These are phyloP conservation scores for Mystacides longicornis DNA, from an alignment of 2,888 invertebrate species.

Conservation along the genomic window DNA sequence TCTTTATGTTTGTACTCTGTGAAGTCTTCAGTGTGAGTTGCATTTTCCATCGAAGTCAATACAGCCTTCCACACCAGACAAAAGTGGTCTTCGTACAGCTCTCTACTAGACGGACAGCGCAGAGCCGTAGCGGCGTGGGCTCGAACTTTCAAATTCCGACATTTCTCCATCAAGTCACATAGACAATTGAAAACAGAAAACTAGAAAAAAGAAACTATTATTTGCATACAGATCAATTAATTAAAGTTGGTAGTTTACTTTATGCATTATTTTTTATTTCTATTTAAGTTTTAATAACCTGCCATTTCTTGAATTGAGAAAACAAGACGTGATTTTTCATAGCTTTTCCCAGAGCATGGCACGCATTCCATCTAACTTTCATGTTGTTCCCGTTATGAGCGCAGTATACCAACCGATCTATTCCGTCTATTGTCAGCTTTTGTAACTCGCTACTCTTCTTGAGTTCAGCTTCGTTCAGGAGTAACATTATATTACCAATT, in stretches of 20 bases:
- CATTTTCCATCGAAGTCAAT: slow-evolving; percentile 66
- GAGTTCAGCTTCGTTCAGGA: slow-evolving; percentile 48
- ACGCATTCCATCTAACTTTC: slow-evolving; percentile 91
- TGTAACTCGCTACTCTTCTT: slow-evolving; percentile 42
- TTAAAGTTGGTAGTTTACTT: too few species aligned
- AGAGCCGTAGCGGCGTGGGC: slow-evolving; percentile 79
- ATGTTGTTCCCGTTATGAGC: slow-evolving; percentile 65
- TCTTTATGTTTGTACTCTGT: slow-evolving; percentile 82
- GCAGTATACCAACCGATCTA: slow-evolving; percentile 61
- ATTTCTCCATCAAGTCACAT: slow-evolving; percentile 59
- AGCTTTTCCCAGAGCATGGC: slow-evolving; percentile 77
- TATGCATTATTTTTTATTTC: too few species aligned
- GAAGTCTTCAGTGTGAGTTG: slow-evolving; percentile 71
- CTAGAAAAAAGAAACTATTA: slow-evolving; percentile 37
- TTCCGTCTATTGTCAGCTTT: slow-evolving; percentile 50
- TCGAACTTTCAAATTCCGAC: slow-evolving; percentile 82
- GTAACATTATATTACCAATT: slow-evolving; percentile 65
- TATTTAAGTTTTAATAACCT: slow-evolving; percentile 38
- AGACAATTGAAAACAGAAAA: slow-evolving; percentile 57
- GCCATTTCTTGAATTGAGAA: slow-evolving; percentile 45
- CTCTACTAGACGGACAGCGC: slow-evolving; percentile 51
- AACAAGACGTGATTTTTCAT: slow-evolving; percentile 56
- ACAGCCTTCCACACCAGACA: slow-evolving; percentile 61
- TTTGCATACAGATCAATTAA: background rate
- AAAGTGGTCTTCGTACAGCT: slow-evolving; percentile 57